Conservation (phyloP, 1,140 invertebrate genomes). For the Oedothorax gibbosus region DNA sequence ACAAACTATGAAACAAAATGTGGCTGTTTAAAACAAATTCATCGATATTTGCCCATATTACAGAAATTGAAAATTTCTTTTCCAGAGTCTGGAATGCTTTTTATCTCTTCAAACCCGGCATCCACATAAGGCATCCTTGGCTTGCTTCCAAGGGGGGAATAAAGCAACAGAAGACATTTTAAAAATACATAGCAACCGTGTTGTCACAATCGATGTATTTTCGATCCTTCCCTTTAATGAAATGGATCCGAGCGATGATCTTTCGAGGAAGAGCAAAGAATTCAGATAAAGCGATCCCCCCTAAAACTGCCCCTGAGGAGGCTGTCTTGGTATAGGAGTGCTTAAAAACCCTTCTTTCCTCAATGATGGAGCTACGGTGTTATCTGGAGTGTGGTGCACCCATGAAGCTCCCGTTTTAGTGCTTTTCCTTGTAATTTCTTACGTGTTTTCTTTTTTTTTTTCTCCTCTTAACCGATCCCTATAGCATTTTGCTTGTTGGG, state of each 20-base stretch:
- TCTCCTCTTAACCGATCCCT: too few species aligned
- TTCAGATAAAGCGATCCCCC: slow-evolving; percentile 19
- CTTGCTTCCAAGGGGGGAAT: not conserved
- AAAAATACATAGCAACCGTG: not conserved
- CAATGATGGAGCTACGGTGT: slow-evolving; percentile 21
- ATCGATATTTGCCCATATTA: slow-evolving; percentile 18
- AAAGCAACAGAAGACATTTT: too few species aligned
- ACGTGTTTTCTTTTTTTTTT: not conserved
- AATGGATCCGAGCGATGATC: not conserved
- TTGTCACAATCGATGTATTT: slow-evolving; percentile 7
- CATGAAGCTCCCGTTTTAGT: slow-evolving; percentile 10
- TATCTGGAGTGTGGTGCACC: not conserved
- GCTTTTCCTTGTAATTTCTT: slow-evolving; percentile 33
- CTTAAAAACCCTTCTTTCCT: slow-evolving; percentile 11
- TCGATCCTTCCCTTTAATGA: not conserved
- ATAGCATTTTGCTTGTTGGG: too few species aligned
- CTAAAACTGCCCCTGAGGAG: slow-evolving; percentile 1
- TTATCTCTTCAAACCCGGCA: not conserved
- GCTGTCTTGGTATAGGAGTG: not conserved
- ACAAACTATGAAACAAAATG: not conserved
- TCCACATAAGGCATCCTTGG: not conserved
- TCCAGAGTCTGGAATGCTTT: not conserved
- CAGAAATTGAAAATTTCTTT: slow-evolving; percentile 20
- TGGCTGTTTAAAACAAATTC: slow-evolving; percentile 24
- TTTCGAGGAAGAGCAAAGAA: not conserved